Base-by-base conservation (phyloP, 2,113 vertebrate genomes). In the Notarius lentiginosus region DNA sequence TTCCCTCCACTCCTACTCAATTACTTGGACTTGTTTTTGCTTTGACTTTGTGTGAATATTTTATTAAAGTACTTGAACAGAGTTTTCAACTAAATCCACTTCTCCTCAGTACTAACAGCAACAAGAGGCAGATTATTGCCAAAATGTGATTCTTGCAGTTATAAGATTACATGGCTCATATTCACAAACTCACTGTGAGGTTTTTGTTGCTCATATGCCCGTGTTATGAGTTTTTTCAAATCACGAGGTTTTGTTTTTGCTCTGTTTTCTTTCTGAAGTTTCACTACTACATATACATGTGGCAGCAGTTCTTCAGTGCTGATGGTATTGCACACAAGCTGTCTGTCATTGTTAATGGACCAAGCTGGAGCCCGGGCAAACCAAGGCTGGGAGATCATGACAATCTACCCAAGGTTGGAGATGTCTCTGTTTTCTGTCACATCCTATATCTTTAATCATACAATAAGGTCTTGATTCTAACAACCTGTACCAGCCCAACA, bases 281-380 rank as follows among this genome's bases (percentile, higher is more conserved):
- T 24, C 93, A 95, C 88, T 96, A 97, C 92, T 96, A 96, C 84
- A 17, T 82, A 72, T 92, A 94, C 92, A 94, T 99, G 88, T 97
- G 96, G 96, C 94, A 81, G 17, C 95, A 51, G 0, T 96, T 97
- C 90, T 94, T 93, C 91, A 88, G 84, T 73, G 96, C 93, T 89
- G 92, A 95, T 89, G 95, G 93, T 79, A 91, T 97, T 89, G 87
- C 85, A 90, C 91, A 97, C 91, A 99, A 98, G 91, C 81, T 98
- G 88, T 96, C 94, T 85, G 94, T 97, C 82, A 93, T 98, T 92
- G 90, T 96, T 91, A 98, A 98, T 80, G 98, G 98, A 68, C 97
- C 97, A 15, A 96, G 97, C 86, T 99, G 98, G 98, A 92, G 87
- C 90, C 97, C 97, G 65, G 97, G 97, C 85, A 97, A 97, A 95